These are phyloP conservation scores for Chionoecetes opilio DNA, from an alignment of 1,140 invertebrate genomes.

Conservation along the genomic window DNA sequence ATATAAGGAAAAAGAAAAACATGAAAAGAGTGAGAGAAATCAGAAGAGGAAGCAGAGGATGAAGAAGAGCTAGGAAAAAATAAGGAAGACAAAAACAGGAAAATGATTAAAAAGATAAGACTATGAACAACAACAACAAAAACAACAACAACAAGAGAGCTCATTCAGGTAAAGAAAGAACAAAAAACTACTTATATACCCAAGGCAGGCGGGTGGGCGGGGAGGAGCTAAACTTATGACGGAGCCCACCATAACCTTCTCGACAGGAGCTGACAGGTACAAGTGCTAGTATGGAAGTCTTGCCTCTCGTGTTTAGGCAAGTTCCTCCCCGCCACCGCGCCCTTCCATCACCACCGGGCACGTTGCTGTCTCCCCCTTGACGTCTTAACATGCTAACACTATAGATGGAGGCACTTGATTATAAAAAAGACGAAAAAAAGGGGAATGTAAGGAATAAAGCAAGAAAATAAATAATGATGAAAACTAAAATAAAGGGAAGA, in stretches of 20 bases:
- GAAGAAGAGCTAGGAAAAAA: background rate
- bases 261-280: conserved; percentile 24
- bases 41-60: background rate
- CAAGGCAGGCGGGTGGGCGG: background rate
- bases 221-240: background rate
- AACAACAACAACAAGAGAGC: background rate
- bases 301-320: background rate
- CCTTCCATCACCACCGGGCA: background rate
- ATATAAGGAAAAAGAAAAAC: background rate
- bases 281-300: background rate
- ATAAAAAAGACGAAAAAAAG: background rate
- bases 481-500: background rate
- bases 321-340: background rate
- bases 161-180: background rate
- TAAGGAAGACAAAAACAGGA: background rate
- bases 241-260: background rate
- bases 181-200: background rate
- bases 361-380: background rate
- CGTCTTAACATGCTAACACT: background rate
- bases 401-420: background rate
- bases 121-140: background rate
- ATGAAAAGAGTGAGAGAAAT: background rate
- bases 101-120: background rate
- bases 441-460: background rate
- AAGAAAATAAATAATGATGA: background rate